A percentile compares a stretch with the other conserved stretches of the same genome.
Conservation (phyloP, 2,113 vertebrate genomes). For the Brachyhypopomus occidentalis region DNA sequence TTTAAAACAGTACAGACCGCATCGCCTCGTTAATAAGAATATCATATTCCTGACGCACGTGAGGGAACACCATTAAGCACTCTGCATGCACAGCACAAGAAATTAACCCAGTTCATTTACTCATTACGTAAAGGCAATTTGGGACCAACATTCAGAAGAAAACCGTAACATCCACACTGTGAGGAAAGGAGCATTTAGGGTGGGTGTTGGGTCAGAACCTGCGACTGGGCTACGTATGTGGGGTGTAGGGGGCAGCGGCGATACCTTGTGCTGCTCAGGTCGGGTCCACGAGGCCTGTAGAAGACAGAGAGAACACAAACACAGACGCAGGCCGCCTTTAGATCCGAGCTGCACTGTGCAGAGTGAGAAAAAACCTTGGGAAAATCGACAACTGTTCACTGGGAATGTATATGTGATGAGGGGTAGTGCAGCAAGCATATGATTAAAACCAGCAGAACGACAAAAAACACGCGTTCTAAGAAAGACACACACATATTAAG, state of each 20-base stretch:
- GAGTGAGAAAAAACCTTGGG: neutral
- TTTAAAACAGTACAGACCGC: neutral
- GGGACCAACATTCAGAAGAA: neutral
- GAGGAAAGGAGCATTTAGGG: neutral
- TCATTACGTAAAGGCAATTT: neutral
- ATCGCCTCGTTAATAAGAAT: neutral
- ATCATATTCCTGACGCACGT: neutral
- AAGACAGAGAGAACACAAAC: constrained; percentile 95
- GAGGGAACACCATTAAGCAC: neutral
- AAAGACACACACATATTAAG: constrained; percentile 38
- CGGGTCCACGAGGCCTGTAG: constrained; percentile 99
- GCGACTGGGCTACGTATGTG: constrained; percentile 17
- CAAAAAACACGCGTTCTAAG: constrained; percentile 32
- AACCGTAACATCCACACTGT: neutral
- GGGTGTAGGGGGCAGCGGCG: constrained; percentile 66
- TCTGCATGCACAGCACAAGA: neutral
- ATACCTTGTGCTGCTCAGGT: constrained; percentile 98
- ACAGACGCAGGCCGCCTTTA: constrained; percentile 73
- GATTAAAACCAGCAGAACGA: constrained; percentile 16
- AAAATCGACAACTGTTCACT: constrained; percentile 46
- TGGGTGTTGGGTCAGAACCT: neutral
- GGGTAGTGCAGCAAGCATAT: constrained; percentile 54
- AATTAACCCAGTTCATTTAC: neutral
- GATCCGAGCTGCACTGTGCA: constrained; percentile 65
- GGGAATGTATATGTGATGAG: constrained; percentile 48